phyloP scores from a whole-genome alignment of 2,888 invertebrate species.

The Drosophila dives region DNA sequence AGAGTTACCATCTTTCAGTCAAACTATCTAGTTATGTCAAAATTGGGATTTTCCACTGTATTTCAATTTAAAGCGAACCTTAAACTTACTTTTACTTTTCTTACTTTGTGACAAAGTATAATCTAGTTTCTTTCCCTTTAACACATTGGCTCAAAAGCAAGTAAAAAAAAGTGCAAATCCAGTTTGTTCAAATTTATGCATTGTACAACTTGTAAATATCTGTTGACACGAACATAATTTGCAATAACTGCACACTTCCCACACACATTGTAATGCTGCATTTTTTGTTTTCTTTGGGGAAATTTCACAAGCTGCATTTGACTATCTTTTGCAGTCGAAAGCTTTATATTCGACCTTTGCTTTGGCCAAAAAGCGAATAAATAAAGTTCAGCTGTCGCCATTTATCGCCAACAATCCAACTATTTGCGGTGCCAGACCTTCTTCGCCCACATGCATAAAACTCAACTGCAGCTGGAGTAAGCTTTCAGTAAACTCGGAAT shows the following conservation, averaged over 20 bases:
- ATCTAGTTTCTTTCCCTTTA: not conserved
- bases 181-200: constrained; percentile 10
- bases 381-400: constrained; percentile 36
- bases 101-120: not conserved
- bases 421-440: constrained; percentile 5
- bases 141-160: not conserved
- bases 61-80: not conserved
- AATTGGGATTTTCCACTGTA: not conserved
- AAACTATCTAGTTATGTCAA: not conserved
- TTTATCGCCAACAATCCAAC: constrained; percentile 14
- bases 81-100: not conserved
- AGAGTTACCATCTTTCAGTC: not conserved
- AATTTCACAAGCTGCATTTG: not conserved
- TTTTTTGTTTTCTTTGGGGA: not conserved
- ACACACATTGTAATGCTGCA: constrained; percentile 3
- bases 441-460: not conserved
- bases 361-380: constrained; percentile 14
- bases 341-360: constrained; percentile 19
- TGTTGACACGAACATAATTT: constrained; percentile 24
- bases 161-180: not conserved
- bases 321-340: constrained; percentile 8
- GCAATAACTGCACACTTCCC: not conserved
- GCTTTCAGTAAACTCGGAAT: constrained; percentile 14
- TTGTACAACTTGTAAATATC: constrained; percentile 13
- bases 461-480: constrained; percentile 3